Percentiles rank a stretch among this genome's conserved stretches.
phyloP scores from a whole-genome alignment of 2,888 invertebrate species.

The Chloroclysta siterata region DNA sequence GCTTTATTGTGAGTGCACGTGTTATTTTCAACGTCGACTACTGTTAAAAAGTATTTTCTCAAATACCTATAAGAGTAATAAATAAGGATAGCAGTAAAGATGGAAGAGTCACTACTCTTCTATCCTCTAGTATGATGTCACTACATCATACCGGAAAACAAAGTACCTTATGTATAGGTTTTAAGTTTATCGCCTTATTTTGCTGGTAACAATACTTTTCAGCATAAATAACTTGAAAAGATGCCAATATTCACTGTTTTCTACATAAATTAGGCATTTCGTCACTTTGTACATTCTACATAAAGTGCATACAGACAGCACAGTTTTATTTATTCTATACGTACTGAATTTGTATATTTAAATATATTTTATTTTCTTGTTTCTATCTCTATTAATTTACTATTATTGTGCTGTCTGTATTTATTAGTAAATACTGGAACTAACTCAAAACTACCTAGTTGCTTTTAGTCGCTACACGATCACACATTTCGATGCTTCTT shows the following conservation, averaged over 20 bases:
- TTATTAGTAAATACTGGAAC: conserved; percentile 4
- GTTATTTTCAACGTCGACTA: too few species aligned
- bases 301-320: conserved; percentile 5
- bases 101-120: too few species aligned
- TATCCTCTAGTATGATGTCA: too few species aligned
- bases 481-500: conserved; percentile 74
- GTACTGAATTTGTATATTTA: neutral
- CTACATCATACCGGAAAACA: too few species aligned
- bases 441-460: conserved; percentile 18
- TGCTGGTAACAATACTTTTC: neutral
- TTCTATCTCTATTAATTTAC: neutral
- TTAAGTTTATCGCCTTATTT: neutral
- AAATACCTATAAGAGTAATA: too few species aligned
- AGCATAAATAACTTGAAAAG: neutral
- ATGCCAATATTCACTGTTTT: neutral
- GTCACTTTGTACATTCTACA: conserved; percentile 4
- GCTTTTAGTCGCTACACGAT: conserved; percentile 71
- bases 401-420: conserved; percentile 7
- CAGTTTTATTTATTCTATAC: neutral
- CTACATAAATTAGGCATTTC: neutral
- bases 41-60: too few species aligned
- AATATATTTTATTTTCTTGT: neutral
- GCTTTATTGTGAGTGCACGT: too few species aligned
- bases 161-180: too few species aligned
- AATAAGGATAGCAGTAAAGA: too few species aligned